These are phyloP conservation scores for Drosophila sp. DNA, from an alignment of 1,140 invertebrate species.

Conservation along the genomic window DNA sequence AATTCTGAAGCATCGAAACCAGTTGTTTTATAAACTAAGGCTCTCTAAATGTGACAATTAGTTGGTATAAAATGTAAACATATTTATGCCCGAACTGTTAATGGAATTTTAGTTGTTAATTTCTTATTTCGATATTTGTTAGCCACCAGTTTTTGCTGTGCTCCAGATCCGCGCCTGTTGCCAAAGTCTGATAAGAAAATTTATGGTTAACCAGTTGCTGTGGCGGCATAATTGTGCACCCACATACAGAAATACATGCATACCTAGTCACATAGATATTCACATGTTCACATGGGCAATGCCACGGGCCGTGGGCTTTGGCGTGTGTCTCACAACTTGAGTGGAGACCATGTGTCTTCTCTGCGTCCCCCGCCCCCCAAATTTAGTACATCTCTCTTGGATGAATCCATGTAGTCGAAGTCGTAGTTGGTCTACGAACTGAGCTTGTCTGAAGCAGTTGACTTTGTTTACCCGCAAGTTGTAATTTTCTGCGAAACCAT, in stretches of 20 bases:
- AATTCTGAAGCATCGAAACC: no score
- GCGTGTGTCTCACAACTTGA: constrained; percentile 65
- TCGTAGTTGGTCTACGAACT: background rate
- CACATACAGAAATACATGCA: constrained; percentile 55
- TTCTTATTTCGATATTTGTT: no score
- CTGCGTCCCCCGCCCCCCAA: constrained; percentile 2
- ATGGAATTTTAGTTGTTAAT: no score
- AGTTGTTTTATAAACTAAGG: no score
- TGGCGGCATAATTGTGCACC: constrained; percentile 82
- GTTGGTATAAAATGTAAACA: no score
- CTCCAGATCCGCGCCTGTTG: constrained; percentile 54
- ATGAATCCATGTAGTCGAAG: constrained; percentile 7
- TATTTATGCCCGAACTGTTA: background rate
- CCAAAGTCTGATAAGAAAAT: constrained; percentile 73
- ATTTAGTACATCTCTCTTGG: background rate
- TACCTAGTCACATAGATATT: background rate
- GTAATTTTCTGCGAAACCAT: constrained; percentile 81
- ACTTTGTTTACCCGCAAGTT: constrained; percentile 82
- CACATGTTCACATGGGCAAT: constrained; percentile 20
- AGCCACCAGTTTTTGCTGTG: constrained; percentile 1
- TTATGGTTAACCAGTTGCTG: constrained; percentile 71
- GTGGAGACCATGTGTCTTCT: constrained; percentile 38
- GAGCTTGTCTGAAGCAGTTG: constrained; percentile 52
- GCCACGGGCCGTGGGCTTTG: constrained; percentile 51
- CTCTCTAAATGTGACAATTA: background rate